Evolutionary conservation across 2,797 vertebrate genomes (phyloP).

Genomic region (Oophaga sylvatica): DNA sequence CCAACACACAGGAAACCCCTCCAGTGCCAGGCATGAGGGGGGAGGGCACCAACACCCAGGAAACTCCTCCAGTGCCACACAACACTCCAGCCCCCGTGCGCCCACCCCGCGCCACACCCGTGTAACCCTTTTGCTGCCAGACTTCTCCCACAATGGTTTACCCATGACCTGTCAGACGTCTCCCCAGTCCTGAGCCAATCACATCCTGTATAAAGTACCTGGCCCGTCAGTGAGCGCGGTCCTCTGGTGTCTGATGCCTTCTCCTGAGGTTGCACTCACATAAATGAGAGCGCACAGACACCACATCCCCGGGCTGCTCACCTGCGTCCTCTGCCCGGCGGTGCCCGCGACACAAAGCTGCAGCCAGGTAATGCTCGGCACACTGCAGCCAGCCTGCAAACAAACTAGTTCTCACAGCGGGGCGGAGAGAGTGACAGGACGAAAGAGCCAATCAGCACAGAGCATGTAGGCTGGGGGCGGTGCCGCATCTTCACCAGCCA

Average conservation of each 20-base stretch:
- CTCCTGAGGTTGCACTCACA: too few species aligned
- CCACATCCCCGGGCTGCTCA: neutral
- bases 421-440: slow-evolving; percentile 8
- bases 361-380: slow-evolving; percentile 3
- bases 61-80: neutral
- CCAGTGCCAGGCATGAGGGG: neutral
- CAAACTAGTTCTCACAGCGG: slow-evolving; percentile 52
- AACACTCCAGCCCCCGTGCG: neutral
- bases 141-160: neutral
- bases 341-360: neutral
- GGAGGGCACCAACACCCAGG: neutral
- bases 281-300: too few species aligned
- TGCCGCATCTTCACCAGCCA: neutral
- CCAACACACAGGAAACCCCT: neutral
- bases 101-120: neutral
- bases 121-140: neutral
- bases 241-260: neutral
- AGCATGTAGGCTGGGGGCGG: neutral
- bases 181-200: too few species aligned
- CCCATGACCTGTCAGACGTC: neutral
- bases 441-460: neutral
- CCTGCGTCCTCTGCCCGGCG: neutral
- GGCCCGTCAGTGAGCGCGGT: neutral
- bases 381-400: slow-evolving; percentile 30
- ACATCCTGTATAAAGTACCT: too few species aligned